These are phyloP conservation scores for Alces alces DNA, from an alignment of 2,113 vertebrate species.

Conservation along the genomic window DNA sequence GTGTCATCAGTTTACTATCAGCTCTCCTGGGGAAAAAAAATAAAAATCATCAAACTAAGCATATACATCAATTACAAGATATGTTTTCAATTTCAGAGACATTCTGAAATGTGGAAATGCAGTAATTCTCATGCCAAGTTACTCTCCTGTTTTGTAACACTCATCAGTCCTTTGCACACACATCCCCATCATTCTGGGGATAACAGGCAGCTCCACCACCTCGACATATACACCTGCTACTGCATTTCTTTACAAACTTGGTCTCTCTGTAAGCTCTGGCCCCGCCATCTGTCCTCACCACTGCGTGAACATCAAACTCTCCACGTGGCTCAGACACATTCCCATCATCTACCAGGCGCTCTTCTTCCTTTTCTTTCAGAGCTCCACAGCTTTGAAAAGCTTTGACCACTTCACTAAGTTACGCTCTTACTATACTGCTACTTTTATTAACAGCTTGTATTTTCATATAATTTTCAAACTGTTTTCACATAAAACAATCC, in stretches of 20 bases:
- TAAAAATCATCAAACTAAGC: constrained; percentile 37
- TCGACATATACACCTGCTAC: not conserved
- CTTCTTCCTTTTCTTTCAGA: not conserved
- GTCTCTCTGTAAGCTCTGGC: not conserved
- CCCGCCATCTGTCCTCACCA: no score
- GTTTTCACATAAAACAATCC: not conserved
- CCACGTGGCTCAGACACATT: fast-evolving
- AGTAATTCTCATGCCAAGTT: not conserved
- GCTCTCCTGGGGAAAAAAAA: not conserved
- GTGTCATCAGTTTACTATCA: constrained; percentile 34
- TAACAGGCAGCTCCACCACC: not conserved
- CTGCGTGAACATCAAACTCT: not conserved
- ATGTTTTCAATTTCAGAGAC: constrained; percentile 40
- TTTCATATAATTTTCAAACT: not conserved
- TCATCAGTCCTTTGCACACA: not conserved
- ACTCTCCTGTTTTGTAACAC: not conserved
- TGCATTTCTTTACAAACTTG: not conserved
- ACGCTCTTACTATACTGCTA: not conserved
- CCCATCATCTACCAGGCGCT: not conserved
- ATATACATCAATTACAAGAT: constrained; percentile 27
- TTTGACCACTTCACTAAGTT: not conserved
- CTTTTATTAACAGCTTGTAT: not conserved
- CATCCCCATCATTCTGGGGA: not conserved
- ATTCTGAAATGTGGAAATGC: not conserved
- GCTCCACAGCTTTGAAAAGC: not conserved